Evolutionary conservation across 2,113 vertebrate genomes (phyloP).

Genomic region (Dasypus novemcinctus): DNA sequence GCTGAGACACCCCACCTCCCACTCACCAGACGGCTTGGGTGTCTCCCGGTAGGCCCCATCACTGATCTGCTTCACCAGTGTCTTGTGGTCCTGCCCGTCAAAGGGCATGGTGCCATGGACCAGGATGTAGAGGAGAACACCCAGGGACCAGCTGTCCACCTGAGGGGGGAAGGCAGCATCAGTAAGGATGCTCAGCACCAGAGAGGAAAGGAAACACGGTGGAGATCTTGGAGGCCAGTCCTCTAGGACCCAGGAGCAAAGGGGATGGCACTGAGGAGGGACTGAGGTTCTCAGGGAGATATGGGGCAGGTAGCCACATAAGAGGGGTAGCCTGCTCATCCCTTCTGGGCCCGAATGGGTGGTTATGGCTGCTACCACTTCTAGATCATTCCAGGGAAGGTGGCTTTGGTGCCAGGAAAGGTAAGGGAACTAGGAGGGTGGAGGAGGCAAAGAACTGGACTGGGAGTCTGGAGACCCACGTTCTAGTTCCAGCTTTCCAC

Average conservation of each 20-base stretch:
- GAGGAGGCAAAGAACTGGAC: neutral
- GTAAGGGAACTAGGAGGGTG: neutral
- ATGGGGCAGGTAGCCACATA: neutral
- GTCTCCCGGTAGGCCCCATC: conserved; percentile 93
- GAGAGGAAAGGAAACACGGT: rapidly evolving
- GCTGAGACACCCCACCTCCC: neutral
- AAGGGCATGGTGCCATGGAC: conserved; percentile 97
- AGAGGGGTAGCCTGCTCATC: neutral
- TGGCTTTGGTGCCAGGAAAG: neutral
- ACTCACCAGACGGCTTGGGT: conserved; percentile 90
- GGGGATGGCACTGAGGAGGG: rapidly evolving
- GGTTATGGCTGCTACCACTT: neutral
- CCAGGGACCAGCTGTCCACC: conserved; percentile 99
- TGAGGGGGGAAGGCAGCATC: conserved; percentile 67
- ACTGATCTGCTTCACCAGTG: conserved; percentile 94
- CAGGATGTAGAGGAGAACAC: conserved; percentile 94
- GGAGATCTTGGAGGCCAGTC: neutral
- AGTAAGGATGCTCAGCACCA: neutral
- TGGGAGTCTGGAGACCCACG: neutral
- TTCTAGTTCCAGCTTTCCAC: neutral
- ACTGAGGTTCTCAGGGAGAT: neutral
- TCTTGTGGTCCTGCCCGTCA: conserved; percentile 92
- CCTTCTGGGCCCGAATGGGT: neutral
- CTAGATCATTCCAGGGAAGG: neutral
- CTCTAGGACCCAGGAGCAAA: neutral